Evolutionary conservation across 2,113 vertebrate genomes (phyloP).

Genomic region (Mixornis gularis): DNA sequence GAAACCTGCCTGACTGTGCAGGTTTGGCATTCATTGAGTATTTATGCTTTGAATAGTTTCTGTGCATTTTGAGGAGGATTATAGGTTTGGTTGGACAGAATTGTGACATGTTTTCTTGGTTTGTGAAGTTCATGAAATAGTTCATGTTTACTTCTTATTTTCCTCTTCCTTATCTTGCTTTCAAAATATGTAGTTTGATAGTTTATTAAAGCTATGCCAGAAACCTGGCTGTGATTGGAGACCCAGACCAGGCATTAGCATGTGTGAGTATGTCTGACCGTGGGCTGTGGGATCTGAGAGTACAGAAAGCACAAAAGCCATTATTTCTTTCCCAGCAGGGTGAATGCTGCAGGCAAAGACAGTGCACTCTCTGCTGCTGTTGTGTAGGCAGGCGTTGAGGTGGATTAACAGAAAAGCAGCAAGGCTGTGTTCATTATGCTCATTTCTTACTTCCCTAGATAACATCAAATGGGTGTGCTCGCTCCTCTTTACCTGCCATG

Average conservation of each 20-base stretch:
- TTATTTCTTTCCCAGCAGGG: background rate
- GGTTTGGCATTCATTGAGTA: background rate
- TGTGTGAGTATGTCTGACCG: background rate
- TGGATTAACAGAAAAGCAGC: background rate
- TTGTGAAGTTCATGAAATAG: constrained; percentile 16
- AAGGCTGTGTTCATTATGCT: background rate
- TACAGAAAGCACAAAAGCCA: background rate
- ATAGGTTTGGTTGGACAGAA: background rate
- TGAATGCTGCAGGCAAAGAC: background rate
- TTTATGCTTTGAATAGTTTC: background rate
- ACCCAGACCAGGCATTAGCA: background rate
- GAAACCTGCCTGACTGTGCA: background rate
- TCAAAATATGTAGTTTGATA: background rate
- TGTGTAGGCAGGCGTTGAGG: background rate
- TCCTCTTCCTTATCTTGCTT: background rate
- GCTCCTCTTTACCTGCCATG: background rate
- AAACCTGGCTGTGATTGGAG: constrained; percentile 3
- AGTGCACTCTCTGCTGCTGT: background rate
- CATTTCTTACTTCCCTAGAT: background rate
- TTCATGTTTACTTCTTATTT: background rate
- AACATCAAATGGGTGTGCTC: background rate
- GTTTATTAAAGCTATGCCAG: constrained; percentile 12
- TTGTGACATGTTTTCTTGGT: background rate
- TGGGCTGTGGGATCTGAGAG: background rate
- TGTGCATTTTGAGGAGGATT: background rate